Conservation (phyloP, 1,140 invertebrate genomes). For the Teleogryllus occipitalis region DNA sequence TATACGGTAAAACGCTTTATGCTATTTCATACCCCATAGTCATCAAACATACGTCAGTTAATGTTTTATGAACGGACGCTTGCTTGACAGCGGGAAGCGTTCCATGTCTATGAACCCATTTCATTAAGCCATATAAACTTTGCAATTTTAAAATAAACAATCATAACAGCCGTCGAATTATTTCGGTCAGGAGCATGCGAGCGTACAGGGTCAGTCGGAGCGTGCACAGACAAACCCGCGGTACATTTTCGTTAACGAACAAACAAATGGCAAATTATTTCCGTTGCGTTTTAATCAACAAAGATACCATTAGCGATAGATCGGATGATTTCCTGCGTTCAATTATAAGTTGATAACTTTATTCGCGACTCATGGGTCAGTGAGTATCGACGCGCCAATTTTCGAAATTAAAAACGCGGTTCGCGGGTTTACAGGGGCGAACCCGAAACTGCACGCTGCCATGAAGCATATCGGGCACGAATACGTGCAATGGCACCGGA, state of each 20-base stretch:
- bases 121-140: neutral
- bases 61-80: too few relatives aligned
- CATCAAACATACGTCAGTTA: neutral
- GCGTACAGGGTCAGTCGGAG: neutral
- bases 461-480: neutral
- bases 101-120: too few relatives aligned
- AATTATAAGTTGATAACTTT: slow-evolving; percentile 2
- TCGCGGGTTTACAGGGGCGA: neutral
- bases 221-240: neutral
- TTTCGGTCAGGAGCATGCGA: neutral
- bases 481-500: neutral
- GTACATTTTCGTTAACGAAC: neutral
- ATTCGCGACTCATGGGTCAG: neutral
- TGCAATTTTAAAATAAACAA: neutral
- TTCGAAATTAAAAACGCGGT: slow-evolving; percentile 1
- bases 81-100: too few relatives aligned
- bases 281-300: neutral
- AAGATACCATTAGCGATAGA: neutral
- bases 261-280: slow-evolving; percentile 2
- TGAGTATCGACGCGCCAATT: neutral
- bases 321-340: slow-evolving; percentile 3
- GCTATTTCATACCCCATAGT: neutral
- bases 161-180: neutral
- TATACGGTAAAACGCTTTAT: neutral
- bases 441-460: neutral